Evolutionary conservation across 2,888 invertebrate genomes (phyloP), one percentile per base, ranked within the genome.

Genomic region (Alloscopus bannaensis): DNA sequence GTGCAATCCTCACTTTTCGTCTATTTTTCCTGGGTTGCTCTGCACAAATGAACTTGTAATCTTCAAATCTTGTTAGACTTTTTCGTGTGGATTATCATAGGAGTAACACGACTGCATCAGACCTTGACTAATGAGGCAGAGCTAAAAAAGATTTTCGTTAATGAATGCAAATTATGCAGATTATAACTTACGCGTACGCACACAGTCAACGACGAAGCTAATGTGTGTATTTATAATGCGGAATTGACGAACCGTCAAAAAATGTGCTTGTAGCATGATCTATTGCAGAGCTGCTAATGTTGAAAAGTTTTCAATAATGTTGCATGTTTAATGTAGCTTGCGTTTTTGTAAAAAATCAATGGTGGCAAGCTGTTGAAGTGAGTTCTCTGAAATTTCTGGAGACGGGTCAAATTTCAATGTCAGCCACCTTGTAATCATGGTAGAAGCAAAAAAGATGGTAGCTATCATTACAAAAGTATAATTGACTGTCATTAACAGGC

Each of bases 91-190:
- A 52, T 52, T 16, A 22, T 52, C 52, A 52, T 52, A 52, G n/a
- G 8, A 18, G 31, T 4, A 57, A 4, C 18, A 18, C 45, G 18
- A 11, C 8, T 36, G 36, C 60, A 60, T 31, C n/a, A 42, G 60
- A 60, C 72, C 72, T 73, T 73, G 73, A 73, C 64, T 73, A 65
- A 73, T 73, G 73, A 62, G 62, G 31, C 60, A 36, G 8, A 60
- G 29, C 40, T 40, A 65, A 50, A 73, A 47, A 22, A 52, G 3
- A 47, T n/a, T 20, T 20, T 52, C 24, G 65, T 65, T 73, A 73
- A 73, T 73, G 29, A 65, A 73, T 73, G 73, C 65, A 73, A 73
- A 73, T 73, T 73, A 73, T 73, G 73, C 57, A 73, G 65, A 73
- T 73, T 73, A 73, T 73, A 72, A 47, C 18, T 13, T 47, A n/a